A percentile compares a stretch with the other conserved stretches of the same genome.
These are phyloP conservation scores for Formica selysi DNA, from an alignment of 1,140 invertebrate genomes.

Conservation along the genomic window DNA sequence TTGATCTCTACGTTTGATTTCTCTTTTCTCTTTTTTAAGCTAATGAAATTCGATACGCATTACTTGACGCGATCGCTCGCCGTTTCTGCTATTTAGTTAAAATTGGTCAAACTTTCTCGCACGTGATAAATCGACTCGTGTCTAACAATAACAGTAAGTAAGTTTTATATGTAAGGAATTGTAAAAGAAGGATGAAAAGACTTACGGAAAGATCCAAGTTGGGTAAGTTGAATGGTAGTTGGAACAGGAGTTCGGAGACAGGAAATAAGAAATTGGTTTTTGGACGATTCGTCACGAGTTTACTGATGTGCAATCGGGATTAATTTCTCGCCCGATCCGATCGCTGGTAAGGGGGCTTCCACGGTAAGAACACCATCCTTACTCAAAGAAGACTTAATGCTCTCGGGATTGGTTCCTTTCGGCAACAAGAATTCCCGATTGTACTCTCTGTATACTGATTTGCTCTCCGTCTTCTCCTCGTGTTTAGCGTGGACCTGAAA, in stretches of 20 bases:
- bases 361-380: slow-evolving; percentile 97
- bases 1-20: slow-evolving; percentile 44
- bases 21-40: background rate
- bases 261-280: slow-evolving; percentile 24
- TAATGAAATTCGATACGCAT: slow-evolving; percentile 21
- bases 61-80: background rate
- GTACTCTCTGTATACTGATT: slow-evolving; percentile 98
- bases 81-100: slow-evolving; percentile 26
- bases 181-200: slow-evolving; percentile 4
- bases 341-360: slow-evolving; percentile 95
- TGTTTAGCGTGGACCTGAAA: slow-evolving; percentile 97
- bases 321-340: slow-evolving; percentile 90
- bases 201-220: slow-evolving; percentile 26
- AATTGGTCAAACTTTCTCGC: slow-evolving; percentile 51
- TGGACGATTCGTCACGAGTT: slow-evolving; percentile 69
- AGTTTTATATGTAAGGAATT: slow-evolving; percentile 9
- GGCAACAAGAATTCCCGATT: slow-evolving; percentile 97
- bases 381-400: slow-evolving; percentile 95
- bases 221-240: background rate
- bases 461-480: slow-evolving; percentile 97
- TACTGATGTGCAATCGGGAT: slow-evolving; percentile 93
- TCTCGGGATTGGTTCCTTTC: slow-evolving; percentile 96
- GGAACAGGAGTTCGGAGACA: slow-evolving; percentile 36
- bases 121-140: background rate
- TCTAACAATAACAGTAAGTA: too few species aligned